These are phyloP conservation scores for Cylindroiulus punctatus DNA, from an alignment of 2,888 invertebrate species.

Conservation along the genomic window DNA sequence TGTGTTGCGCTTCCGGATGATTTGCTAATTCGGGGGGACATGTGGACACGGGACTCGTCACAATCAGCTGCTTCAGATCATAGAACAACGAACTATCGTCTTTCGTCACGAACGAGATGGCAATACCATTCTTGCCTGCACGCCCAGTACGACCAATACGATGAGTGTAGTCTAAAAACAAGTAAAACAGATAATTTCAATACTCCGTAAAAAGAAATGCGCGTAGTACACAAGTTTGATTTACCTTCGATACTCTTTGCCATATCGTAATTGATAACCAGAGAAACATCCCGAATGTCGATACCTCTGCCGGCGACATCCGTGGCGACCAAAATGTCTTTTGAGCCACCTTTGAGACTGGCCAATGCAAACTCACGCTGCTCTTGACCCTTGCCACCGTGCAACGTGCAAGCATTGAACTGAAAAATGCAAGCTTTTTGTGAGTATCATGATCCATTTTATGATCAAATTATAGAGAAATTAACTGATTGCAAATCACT, in stretches of 20 bases:
- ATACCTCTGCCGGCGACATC: conserved; percentile 99
- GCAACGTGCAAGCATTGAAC: conserved; percentile 96
- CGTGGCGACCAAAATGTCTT: conserved; percentile 98
- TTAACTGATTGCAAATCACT: conserved; percentile 62
- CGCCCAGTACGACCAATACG: conserved; percentile 99
- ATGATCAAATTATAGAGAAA: background rate
- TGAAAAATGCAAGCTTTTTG: conserved; percentile 62
- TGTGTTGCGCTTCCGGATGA: conserved; percentile 98
- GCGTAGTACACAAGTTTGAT: background rate
- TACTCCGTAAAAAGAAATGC: background rate
- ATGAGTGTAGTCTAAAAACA: conserved; percentile 86
- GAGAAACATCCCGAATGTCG: conserved; percentile 98
- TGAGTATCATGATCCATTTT: background rate
- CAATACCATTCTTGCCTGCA: conserved; percentile 96
- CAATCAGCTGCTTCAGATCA: conserved; percentile 92
- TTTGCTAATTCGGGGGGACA: conserved; percentile 97
- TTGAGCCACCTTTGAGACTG: conserved; percentile 92
- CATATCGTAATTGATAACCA: conserved; percentile 99
- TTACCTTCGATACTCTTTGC: conserved; percentile 95
- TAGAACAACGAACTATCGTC: conserved; percentile 96
- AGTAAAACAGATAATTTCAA: conserved; percentile 11
- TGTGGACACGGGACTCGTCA: conserved; percentile 88
- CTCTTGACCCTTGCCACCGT: conserved; percentile 99
- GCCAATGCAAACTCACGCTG: conserved; percentile 98
- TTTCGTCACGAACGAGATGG: conserved; percentile 96